phyloP scores from a whole-genome alignment of 2,113 vertebrate species.

The Toxostoma redivivum region DNA sequence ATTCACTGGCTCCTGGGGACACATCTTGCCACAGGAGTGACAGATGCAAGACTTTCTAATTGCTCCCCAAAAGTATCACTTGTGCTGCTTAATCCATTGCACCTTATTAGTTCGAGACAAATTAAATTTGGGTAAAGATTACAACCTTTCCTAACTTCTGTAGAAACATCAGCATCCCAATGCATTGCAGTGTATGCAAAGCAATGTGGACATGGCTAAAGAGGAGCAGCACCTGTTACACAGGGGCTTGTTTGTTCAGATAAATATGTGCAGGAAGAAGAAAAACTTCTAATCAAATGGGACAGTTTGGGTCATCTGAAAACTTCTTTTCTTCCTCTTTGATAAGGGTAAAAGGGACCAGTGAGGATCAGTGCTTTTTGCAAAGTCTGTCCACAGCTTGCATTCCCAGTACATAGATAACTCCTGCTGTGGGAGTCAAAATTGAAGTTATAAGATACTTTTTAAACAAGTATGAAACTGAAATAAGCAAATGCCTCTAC shows the following conservation, averaged over 20 bases:
- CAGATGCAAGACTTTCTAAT: background rate
- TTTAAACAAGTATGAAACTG: background rate
- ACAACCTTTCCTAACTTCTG: background rate
- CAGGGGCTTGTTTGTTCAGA: background rate
- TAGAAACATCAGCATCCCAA: background rate
- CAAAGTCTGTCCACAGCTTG: background rate
- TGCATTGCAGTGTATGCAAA: background rate
- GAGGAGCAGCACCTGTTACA: background rate
- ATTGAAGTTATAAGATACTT: background rate
- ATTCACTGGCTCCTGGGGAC: background rate
- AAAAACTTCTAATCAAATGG: background rate
- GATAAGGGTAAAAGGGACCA: background rate
- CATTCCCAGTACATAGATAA: background rate
- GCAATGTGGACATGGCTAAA: fast-evolving
- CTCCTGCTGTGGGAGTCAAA: background rate
- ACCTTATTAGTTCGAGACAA: background rate
- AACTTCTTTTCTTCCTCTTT: background rate
- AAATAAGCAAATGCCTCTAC: conserved; percentile 20
- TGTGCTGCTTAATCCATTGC: background rate
- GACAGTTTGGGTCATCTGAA: background rate
- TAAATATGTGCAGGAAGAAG: background rate
- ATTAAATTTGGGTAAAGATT: background rate
- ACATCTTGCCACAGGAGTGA: background rate
- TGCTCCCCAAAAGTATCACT: background rate
- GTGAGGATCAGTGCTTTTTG: background rate